Base-by-base conservation (phyloP, 2,888 invertebrate species). In the Endotricha flammealis region DNA sequence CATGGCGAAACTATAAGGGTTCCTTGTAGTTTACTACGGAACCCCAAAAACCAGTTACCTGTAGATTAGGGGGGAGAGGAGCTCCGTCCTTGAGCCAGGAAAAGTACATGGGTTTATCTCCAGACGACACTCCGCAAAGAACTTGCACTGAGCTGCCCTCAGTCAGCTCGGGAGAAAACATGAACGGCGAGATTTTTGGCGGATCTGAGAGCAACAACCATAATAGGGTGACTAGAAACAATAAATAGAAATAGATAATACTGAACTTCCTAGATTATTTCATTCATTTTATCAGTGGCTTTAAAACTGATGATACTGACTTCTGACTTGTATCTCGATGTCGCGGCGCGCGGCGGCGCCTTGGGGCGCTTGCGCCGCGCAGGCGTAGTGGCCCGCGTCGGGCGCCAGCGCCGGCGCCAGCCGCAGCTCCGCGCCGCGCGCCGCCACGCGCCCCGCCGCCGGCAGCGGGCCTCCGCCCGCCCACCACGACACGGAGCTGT, bases 161-260 rank as follows among this genome's bases (percentile, higher is more conserved):
- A 65, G 93, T 92, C 36, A 95, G 87, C 65, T 93, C 93, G 53
- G 91, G 89, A 0, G 95, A 94, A 68, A 96, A 96, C 35, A 90
- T 90, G 74, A 96, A 95, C 17, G 95, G 92, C 50, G 95, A 94
- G 64, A 95, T 92, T 56, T 94, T 91, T n/a, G 95, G 95, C 2
- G 95, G 95, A 82, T 90, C 91, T 91, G 34, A 10, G 29, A 36
- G 64, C 20, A 33, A 14, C 24, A 27, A 16, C 23, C 20, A 35
- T 29, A 28, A 27, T 25, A 16, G 17, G 30, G 30, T 25, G 30
- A 30, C 24, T 36, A 7, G 24, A 2, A 20, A n/a, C 3, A 16
- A 16, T 6, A 6, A 16, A 16, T 16, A 16, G 16, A 16, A 16
- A 16, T 6, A 4, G 6, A 16, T 16, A 16, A 16, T 16, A 16